phyloP scores from a whole-genome alignment of 2,797 vertebrate genomes.

The Enteromius trimaculatus region DNA sequence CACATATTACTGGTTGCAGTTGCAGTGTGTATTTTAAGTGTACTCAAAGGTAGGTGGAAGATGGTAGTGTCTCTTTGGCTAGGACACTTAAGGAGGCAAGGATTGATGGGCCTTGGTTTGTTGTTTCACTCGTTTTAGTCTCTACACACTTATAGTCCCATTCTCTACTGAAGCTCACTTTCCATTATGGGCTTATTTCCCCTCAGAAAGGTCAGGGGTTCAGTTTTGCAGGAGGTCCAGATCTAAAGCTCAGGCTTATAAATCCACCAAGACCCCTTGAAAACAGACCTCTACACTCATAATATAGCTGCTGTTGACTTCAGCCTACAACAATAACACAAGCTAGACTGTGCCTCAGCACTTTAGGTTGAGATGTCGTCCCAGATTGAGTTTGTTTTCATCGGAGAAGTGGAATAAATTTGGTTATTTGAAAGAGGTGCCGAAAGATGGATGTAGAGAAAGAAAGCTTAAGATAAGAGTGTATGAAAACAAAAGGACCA shows the following conservation, averaged over 20 bases:
- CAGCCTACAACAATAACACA: constrained; percentile 26
- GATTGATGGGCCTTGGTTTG: constrained; percentile 43
- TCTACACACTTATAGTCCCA: neutral
- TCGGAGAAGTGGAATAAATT: neutral
- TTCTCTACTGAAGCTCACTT: constrained; percentile 36
- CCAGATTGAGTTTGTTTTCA: neutral
- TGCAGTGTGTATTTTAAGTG: constrained; percentile 26
- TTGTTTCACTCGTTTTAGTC: constrained; percentile 20
- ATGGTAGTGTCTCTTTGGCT: constrained; percentile 25
- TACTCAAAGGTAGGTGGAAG: constrained; percentile 24
- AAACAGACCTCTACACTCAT: constrained; percentile 50
- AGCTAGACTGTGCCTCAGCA: neutral
- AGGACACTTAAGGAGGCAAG: neutral
- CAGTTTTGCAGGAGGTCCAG: constrained; percentile 44
- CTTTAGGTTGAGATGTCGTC: neutral
- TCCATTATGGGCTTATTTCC: constrained; percentile 65
- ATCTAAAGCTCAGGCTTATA: constrained; percentile 64
- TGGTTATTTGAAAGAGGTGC: neutral
- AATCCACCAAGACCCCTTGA: constrained; percentile 29
- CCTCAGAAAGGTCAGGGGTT: constrained; percentile 76
- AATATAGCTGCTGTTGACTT: constrained; percentile 46
- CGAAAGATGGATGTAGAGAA: neutral
- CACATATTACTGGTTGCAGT: constrained; percentile 18
- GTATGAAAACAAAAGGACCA: neutral
- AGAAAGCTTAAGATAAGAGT: neutral